Conservation (phyloP, 2,888 invertebrate genomes). For the Mactromeris polynyma region DNA sequence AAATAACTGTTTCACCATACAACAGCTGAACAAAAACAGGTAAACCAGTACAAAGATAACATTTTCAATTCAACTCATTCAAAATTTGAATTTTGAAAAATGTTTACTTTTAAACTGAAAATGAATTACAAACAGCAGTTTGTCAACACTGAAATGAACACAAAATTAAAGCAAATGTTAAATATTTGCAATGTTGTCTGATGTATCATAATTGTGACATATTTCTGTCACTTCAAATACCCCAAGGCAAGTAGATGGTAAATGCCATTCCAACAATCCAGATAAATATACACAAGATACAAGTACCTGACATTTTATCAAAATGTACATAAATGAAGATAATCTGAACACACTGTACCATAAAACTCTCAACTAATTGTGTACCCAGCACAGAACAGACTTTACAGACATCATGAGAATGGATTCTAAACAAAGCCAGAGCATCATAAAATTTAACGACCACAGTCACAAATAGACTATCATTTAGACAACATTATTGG, state of each 20-base stretch:
- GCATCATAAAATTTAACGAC: too few species aligned
- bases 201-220: conserved; percentile 8
- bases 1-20: too few species aligned
- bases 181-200: not conserved
- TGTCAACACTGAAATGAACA: too few species aligned
- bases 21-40: not conserved
- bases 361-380: too few species aligned
- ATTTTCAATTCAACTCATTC: not conserved
- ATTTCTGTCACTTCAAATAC: conserved; percentile 4
- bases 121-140: not conserved
- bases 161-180: too few species aligned
- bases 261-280: not conserved
- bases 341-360: too few species aligned
- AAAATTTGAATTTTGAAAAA: not conserved
- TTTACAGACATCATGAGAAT: too few species aligned
- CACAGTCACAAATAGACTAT: too few species aligned
- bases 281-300: not conserved
- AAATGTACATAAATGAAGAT: not conserved
- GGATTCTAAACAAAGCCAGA: too few species aligned
- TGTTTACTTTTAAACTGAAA: not conserved
- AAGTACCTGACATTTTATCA: conserved; percentile 7
- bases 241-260: not conserved
- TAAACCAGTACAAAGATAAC: not conserved
- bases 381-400: too few species aligned
- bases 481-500: too few species aligned